These are phyloP conservation scores for Bombus polaris DNA, from an alignment of 1,140 invertebrate genomes.

Conservation along the genomic window DNA sequence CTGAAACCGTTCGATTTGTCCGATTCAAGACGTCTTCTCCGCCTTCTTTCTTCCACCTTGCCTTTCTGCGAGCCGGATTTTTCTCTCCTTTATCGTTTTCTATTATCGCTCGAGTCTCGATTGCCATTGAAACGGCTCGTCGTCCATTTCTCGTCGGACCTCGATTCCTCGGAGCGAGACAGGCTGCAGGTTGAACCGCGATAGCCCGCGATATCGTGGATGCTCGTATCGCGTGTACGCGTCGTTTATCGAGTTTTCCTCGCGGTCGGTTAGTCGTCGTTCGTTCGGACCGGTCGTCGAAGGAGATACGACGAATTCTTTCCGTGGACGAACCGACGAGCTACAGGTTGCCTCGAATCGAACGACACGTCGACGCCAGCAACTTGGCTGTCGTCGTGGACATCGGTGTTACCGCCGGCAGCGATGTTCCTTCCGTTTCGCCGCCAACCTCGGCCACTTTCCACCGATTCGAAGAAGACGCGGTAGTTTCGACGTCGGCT, in stretches of 20 bases:
- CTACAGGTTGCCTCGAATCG: constrained; percentile 55
- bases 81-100: constrained; percentile 38
- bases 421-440: constrained; percentile 37
- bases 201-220: not conserved
- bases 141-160: no score
- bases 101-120: constrained; percentile 40
- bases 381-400: not conserved
- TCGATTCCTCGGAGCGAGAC: not conserved
- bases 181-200: no score
- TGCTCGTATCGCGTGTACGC: not conserved
- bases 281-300: not conserved
- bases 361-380: not conserved
- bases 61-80: no score
- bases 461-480: not conserved
- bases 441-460: not conserved
- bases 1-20: constrained; percentile 75
- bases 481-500: no score
- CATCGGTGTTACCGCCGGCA: not conserved
- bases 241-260: not conserved
- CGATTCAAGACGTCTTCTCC: constrained; percentile 19
- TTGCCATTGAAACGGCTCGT: no score
- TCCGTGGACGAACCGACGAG: constrained; percentile 20
- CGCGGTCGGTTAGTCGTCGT: not conserved
- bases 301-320: constrained; percentile 42
- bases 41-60: no score